A percentile compares a stretch with the other conserved stretches of the same genome.
phyloP scores from a whole-genome alignment of 2,888 invertebrate genomes.

The Plusia festucae region DNA sequence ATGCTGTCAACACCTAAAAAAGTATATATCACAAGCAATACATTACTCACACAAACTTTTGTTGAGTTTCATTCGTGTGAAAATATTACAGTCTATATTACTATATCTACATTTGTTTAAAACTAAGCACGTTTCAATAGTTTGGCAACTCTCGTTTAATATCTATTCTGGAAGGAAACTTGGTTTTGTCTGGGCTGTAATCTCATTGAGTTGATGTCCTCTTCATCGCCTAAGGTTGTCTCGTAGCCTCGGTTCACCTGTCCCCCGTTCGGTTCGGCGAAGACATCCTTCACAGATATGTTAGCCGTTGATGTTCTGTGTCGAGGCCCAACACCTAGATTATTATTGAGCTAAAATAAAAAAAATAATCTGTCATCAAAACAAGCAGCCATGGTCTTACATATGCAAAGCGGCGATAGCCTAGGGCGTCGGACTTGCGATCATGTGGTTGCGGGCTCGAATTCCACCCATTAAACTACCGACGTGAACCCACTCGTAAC shows the following conservation, averaged over 20 bases:
- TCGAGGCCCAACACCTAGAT: conserved; percentile 90
- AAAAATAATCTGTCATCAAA: neutral
- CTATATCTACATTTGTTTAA: conserved; percentile 61
- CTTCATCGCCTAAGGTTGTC: conserved; percentile 90
- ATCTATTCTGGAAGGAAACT: conserved; percentile 89
- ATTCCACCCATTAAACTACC: too few species aligned
- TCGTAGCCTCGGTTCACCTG: conserved; percentile 95
- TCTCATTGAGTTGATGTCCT: conserved; percentile 92
- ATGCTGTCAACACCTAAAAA: conserved; percentile 61
- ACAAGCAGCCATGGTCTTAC: neutral
- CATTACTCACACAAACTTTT: conserved; percentile 60
- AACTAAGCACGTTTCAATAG: conserved; percentile 53
- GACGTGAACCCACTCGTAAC: too few species aligned
- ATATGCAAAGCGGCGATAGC: too few species aligned
- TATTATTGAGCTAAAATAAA: conserved; percentile 89
- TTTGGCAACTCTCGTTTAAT: conserved; percentile 78
- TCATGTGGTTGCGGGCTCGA: too few species aligned
- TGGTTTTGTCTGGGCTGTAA: conserved; percentile 91
- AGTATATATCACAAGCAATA: conserved; percentile 81
- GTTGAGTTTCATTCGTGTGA: conserved; percentile 51
- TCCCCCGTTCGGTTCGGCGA: conserved; percentile 92
- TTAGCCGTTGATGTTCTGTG: conserved; percentile 94
- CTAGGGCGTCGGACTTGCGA: too few species aligned
- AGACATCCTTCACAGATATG: conserved; percentile 94
- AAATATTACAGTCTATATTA: conserved; percentile 57